Base-by-base conservation (phyloP, 2,797 vertebrate genomes). In the Sorex maritimensis region DNA sequence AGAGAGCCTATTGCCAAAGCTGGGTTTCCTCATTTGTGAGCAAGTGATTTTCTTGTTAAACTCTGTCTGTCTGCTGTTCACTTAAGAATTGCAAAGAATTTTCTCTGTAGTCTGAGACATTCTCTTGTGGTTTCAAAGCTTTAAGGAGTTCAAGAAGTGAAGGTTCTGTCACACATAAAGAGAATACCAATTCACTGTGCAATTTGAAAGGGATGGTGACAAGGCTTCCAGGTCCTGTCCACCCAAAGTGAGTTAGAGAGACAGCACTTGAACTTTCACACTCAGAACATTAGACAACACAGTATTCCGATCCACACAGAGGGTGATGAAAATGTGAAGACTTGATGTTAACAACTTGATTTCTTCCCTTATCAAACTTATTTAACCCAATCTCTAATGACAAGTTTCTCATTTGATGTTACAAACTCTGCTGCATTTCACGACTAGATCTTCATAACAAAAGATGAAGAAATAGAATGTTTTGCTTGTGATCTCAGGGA, bases 41-140 rank as follows among this genome's bases (percentile, higher is more conserved):
- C 61, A 52, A 55, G 49, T 65, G 69, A 81, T 77, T 88, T 73
- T 74, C 52, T 69, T 44, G 28, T 90, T 34, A 90, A 88, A 68
- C 38, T 19, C 10, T 44, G 41, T 44, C 41, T 3, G 11, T 68
- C 74, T 46, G 78, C 24, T 46, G 5, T 49, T 92, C 28, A 65
- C 46, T 73, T 88, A 68, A 69, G 55, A 30, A 58, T 83, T 55
- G 41, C 17, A 86, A 87, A 83, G 58, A 78, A 78, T 65, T 63
- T 69, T 19, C 19, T 63, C 68, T 26, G 0, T 13, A 71, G 61
- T 65, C 79, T 5, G 65, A 21, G 68, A 44, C 49, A 83, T 68
- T n/a, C 34, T 44, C 44, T 11, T 46, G 61, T 83, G 73, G 68
- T 55, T 93, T 75, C 78, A 69, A 49, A 74, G 41, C 7, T 44